phyloP scores from a whole-genome alignment of 2,888 invertebrate species.

The Litoditis marina region DNA sequence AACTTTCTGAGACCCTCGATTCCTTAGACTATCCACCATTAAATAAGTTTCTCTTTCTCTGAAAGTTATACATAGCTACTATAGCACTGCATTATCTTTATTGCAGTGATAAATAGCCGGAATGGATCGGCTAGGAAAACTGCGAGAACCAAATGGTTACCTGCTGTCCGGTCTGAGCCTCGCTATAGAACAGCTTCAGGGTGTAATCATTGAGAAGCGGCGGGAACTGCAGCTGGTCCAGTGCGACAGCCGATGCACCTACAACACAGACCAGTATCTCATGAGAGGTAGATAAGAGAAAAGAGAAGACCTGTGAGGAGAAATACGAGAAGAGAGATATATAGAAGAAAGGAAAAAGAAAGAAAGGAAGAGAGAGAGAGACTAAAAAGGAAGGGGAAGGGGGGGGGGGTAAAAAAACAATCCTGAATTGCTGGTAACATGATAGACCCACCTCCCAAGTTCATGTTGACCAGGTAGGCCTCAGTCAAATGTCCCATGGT shows the following conservation, averaged over 20 bases:
- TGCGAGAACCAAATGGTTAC: neutral
- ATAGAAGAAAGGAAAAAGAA: too few relatives aligned
- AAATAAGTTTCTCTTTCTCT: too few relatives aligned
- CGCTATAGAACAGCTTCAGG: slow-evolving; percentile 54
- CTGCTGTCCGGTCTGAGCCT: slow-evolving; percentile 37
- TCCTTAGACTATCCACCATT: too few relatives aligned
- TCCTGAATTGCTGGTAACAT: neutral
- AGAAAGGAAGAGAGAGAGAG: too few relatives aligned
- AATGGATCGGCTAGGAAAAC: neutral
- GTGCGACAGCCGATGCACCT: slow-evolving; percentile 62
- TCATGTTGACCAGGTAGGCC: slow-evolving; percentile 42
- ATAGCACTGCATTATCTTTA: too few relatives aligned
- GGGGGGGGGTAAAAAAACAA: too few relatives aligned
- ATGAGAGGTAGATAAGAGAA: too few relatives aligned
- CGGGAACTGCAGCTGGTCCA: slow-evolving; percentile 61
- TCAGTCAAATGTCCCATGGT: slow-evolving; percentile 45
- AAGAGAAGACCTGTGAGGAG: neutral
- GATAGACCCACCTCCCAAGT: slow-evolving; percentile 10
- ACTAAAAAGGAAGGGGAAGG: too few relatives aligned
- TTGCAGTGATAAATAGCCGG: neutral
- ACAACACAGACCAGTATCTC: neutral
- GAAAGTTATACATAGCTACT: too few relatives aligned
- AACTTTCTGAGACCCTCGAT: too few relatives aligned
- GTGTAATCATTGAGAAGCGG: slow-evolving; percentile 61
- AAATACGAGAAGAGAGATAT: neutral